Evolutionary conservation across 1,140 invertebrate species (phyloP).

Genomic region (Nebria ingens): DNA sequence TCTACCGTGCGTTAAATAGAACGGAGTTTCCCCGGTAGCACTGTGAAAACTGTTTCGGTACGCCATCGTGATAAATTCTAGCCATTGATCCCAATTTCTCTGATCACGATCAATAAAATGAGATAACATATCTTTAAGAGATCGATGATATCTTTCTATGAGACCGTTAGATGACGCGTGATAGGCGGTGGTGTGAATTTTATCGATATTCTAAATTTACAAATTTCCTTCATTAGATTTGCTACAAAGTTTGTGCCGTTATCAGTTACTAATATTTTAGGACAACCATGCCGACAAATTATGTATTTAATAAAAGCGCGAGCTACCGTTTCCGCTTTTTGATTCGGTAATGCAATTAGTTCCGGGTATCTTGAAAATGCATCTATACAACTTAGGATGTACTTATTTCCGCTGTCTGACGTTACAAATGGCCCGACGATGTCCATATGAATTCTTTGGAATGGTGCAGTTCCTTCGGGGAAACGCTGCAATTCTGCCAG

Average conservation of each 20-base stretch:
- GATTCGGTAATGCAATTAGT: slow-evolving; percentile 18
- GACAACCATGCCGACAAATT: slow-evolving; percentile 21
- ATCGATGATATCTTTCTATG: slow-evolving; percentile 19
- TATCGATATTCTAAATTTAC: slow-evolving; percentile 23
- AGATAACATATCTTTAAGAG: slow-evolving; percentile 15
- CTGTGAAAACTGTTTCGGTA: slow-evolving; percentile 23
- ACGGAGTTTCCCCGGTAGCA: slow-evolving; percentile 22
- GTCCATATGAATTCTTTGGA: slow-evolving; percentile 25
- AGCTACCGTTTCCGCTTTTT: slow-evolving; percentile 20
- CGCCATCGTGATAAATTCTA: slow-evolving; percentile 18
- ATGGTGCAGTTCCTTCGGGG: too few relatives aligned
- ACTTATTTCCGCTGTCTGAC: slow-evolving; percentile 23
- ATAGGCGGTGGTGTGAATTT: slow-evolving; percentile 24
- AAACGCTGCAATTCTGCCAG: too few relatives aligned
- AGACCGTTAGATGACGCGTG: slow-evolving; percentile 22
- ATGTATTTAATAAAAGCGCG: slow-evolving; percentile 20
- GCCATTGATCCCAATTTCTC: slow-evolving; percentile 28
- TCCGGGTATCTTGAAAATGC: slow-evolving; percentile 20
- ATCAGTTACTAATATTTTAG: slow-evolving; percentile 24
- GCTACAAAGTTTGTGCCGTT: slow-evolving; percentile 25
- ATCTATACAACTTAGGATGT: slow-evolving; percentile 30
- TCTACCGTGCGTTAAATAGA: slow-evolving; percentile 17
- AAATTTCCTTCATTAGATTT: slow-evolving; percentile 22
- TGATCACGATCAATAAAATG: slow-evolving; percentile 18
- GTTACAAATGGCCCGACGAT: slow-evolving; percentile 30